Conservation (phyloP, 2,888 invertebrate genomes). For the Lycaena phlaeas region DNA sequence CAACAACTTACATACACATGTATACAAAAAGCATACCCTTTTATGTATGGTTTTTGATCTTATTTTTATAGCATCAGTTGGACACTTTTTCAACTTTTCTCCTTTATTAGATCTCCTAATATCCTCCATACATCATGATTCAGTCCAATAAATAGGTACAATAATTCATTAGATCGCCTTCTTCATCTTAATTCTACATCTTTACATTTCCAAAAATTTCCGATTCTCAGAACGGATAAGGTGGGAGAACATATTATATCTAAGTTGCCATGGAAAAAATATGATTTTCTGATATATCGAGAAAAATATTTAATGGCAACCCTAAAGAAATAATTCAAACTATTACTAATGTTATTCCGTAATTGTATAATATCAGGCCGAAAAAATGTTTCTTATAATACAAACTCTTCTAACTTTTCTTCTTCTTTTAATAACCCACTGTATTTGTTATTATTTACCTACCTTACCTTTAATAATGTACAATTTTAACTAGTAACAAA, state of each 20-base stretch:
- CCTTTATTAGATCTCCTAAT: too few relatives aligned
- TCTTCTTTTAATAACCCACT: too few relatives aligned
- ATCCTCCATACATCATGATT: background rate
- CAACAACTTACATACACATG: too few relatives aligned
- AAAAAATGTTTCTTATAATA: background rate
- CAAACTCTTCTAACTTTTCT: background rate
- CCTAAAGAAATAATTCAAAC: background rate
- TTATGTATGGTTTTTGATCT: too few relatives aligned
- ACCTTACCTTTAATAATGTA: too few relatives aligned
- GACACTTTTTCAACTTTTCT: too few relatives aligned
- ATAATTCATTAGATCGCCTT: background rate
- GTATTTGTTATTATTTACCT: too few relatives aligned
- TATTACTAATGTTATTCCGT: background rate
- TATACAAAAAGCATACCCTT: background rate
- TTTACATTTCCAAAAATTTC: background rate
- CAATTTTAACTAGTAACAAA: too few relatives aligned
- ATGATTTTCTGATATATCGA: background rate
- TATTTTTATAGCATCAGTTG: too few relatives aligned
- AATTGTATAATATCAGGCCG: conserved; percentile 2
- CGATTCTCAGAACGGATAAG: background rate
- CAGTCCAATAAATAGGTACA: background rate
- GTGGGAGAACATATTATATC: background rate
- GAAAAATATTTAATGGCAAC: too few relatives aligned
- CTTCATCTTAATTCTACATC: background rate
- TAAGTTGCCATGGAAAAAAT: too few relatives aligned